phyloP scores from a whole-genome alignment of 2,888 invertebrate genomes.

The Melieria crassipennis region DNA sequence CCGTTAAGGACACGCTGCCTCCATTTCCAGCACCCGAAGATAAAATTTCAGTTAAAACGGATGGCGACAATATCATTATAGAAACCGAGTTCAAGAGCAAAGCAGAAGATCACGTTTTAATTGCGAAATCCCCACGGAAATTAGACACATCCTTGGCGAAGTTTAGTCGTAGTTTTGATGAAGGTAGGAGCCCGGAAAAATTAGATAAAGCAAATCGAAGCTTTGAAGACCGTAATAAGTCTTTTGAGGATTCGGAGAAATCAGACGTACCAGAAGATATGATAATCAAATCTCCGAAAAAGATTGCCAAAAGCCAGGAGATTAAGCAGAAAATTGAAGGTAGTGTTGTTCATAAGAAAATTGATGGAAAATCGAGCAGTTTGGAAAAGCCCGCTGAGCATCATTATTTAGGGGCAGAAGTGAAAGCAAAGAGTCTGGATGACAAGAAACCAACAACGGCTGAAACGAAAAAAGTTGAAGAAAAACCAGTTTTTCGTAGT shows the following conservation, averaged over 20 bases:
- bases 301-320: slow-evolving; percentile 71
- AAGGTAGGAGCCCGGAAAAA: slow-evolving; percentile 70
- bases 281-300: slow-evolving; percentile 71
- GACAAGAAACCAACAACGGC: slow-evolving; percentile 65
- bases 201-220: slow-evolving; percentile 71
- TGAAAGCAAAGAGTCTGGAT: slow-evolving; percentile 77
- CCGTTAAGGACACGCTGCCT: slow-evolving; percentile 77
- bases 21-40: slow-evolving; percentile 79
- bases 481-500: slow-evolving; percentile 61
- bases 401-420: slow-evolving; percentile 71
- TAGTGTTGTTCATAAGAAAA: slow-evolving; percentile 72
- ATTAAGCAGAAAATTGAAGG: slow-evolving; percentile 74
- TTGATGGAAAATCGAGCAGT: slow-evolving; percentile 73
- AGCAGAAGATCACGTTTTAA: slow-evolving; percentile 79
- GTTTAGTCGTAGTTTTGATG: slow-evolving; percentile 74
- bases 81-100: slow-evolving; percentile 80
- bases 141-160: slow-evolving; percentile 72
- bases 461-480: slow-evolving; percentile 64
- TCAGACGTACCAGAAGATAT: slow-evolving; percentile 67
- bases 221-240: slow-evolving; percentile 73
- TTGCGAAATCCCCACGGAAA: slow-evolving; percentile 79
- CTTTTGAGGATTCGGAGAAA: slow-evolving; percentile 72
- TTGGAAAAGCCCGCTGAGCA: slow-evolving; percentile 73
- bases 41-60: slow-evolving; percentile 77
- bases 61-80: slow-evolving; percentile 75